phyloP scores from a whole-genome alignment of 2,888 invertebrate genomes.

The Blastobasis adustella region DNA sequence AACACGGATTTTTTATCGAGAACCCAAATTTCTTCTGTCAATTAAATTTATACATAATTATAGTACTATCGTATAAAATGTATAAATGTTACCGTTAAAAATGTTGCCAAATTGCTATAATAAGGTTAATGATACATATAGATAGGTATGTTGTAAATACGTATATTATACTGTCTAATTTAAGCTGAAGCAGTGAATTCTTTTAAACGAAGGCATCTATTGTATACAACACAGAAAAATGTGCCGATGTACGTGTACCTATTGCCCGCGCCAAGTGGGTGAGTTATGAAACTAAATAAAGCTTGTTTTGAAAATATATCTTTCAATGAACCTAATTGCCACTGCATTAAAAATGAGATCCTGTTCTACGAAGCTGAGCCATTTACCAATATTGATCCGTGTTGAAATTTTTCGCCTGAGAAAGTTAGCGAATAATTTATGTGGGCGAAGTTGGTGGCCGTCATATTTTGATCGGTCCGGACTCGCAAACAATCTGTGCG shows the following conservation, averaged over 20 bases:
- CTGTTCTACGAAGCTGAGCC: too few relatives aligned
- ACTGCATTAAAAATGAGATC: neutral
- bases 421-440: slow-evolving; percentile 1
- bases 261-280: slow-evolving; percentile 28
- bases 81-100: slow-evolving; percentile 59
- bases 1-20: neutral
- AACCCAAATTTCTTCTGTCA: slow-evolving; percentile 38
- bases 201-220: slow-evolving; percentile 28
- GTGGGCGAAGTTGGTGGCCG: slow-evolving; percentile 47
- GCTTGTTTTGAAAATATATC: slow-evolving; percentile 60
- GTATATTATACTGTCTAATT: slow-evolving; percentile 19
- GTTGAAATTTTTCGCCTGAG: neutral
- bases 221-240: slow-evolving; percentile 32
- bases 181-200: slow-evolving; percentile 56
- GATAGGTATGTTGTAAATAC: slow-evolving; percentile 63
- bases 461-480: slow-evolving; percentile 64
- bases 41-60: slow-evolving; percentile 51
- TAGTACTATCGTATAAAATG: slow-evolving; percentile 20
- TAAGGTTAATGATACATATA: slow-evolving; percentile 53
- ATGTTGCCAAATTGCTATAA: slow-evolving; percentile 68
- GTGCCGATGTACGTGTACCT: slow-evolving; percentile 36
- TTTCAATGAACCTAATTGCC: too few relatives aligned
- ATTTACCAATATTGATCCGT: too few relatives aligned
- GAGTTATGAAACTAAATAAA: slow-evolving; percentile 61
- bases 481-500: slow-evolving; percentile 68